Base-by-base conservation (phyloP, 1,140 invertebrate species). In the Parasteatoda tepidariorum region DNA sequence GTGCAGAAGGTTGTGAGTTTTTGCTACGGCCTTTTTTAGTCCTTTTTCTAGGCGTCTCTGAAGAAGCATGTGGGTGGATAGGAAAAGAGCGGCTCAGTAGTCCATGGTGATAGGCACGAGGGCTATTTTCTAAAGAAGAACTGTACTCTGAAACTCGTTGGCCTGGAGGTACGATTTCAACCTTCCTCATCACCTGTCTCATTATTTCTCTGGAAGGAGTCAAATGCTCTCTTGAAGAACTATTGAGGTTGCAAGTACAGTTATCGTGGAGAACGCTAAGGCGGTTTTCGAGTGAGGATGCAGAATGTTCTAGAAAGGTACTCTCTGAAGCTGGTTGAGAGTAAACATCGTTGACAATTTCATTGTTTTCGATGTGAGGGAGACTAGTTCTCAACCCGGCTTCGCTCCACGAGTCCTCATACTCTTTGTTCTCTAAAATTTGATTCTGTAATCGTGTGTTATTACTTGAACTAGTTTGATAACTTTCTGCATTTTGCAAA, bases 161-260 rank as follows among this genome's bases (percentile, higher is more conserved):
- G 6, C 82, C 82, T 57, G 83, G 83, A 5, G 83, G 83, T 28
- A 84, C 83, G 28, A 84, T 84, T 57, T 84, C 83, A 5, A 84
- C 71, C 41, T 73, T 68, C 15, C 73, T 48, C 83, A 84, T 84
- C 9, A 84, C 74, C 9, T 84, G 83, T 11, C 78, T 70, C 78
- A 82, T 82, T 28, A 82, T 82, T 71, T 82, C 78, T 61, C 78
- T 59, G 3, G 78, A 70, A 5, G 78, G 78, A 31, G 78, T 82
- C n/a, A 82, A 28, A 59, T 82, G 78, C 41, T 82, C 78, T 41
- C 67, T 24, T 4, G 55, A 82, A 13, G 66, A 61, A 31, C 55
- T 33, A 24, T 68, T 64, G 3, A 57, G 18, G 30, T 54, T 64
- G 61, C 78, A 82, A 59, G 62, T 79, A 22, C 76, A 79, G n/a